Base-by-base conservation (phyloP, 2,113 vertebrate species). In the Platichthys flesus region DNA sequence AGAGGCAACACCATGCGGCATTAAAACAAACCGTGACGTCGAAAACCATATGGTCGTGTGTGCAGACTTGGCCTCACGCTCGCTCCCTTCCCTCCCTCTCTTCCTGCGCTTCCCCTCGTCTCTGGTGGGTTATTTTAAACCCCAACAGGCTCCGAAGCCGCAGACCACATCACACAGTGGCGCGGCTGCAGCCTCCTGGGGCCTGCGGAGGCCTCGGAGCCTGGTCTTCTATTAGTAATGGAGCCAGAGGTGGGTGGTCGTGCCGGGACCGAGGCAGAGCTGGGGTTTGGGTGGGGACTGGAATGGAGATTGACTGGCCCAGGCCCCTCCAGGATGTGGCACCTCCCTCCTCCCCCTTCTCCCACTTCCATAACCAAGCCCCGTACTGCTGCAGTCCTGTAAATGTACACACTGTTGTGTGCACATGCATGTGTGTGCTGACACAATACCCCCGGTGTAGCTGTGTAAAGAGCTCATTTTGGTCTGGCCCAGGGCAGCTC, bases 181-280 rank as follows among this genome's bases (percentile, higher is more conserved):
- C 79, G 57, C 61, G 71, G 79, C 86, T 83, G 81, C 74, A 89
- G 88, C 81, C 89, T 86, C 87, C 78, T 37, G 81, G 79, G 88
- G 83, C 82, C 85, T 67, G 9, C 70, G 21, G 81, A 84, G 90
- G 89, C 88, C 90, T 81, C 71, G 3, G 59, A 89, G 81, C 86
- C 84, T 62, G 85, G 70, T 15, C 83, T 87, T 92, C 85, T 83
- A 90, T 92, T 91, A 88, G 89, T 9, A 67, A 78, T 24, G 72
- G 87, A 88, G 88, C 88, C 89, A 91, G 88, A 92, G 86, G 90
- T 93, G 91, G 92, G 91, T 93, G 92, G 92, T 93, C 92, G 78
- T 62, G 56, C 45, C 20, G 42, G 67, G 85, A 78, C 74, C 4
- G 56, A 81, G 80, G 77, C 82, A 76, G 68, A 74, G 60, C 77